Base-by-base conservation (phyloP, 2,888 invertebrate species). In the Lissocephala sabroskyi region DNA sequence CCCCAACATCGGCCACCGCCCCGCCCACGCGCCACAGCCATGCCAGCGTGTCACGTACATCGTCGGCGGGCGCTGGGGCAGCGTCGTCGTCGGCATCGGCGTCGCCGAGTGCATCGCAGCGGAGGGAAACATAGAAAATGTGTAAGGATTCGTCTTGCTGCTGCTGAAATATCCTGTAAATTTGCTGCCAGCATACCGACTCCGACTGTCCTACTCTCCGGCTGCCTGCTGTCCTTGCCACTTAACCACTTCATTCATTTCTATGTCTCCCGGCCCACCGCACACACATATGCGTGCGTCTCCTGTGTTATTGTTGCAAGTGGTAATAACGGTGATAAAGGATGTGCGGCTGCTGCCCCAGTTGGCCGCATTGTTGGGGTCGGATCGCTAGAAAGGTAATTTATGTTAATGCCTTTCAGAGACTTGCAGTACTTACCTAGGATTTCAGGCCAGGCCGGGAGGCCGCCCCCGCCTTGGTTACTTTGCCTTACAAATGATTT, bases 151-250 rank as follows among this genome's bases (percentile, higher is more conserved):
- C 79, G 60, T 76, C 71, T 57, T 67, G 73, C 61, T 76, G 71
- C 62, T 79, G 76, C 70, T 80, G 65, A 78, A 81, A 79, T 57
- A 70, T 79, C 60, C 76, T 80, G 58, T 79, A 77, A 80, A 65
- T 59, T 66, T 61, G 62, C 56, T 43, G 49, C 54, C 52, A 40
- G 53, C 28, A 39, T 17, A 16, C 29, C 13, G 14, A 58, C 54
- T 56, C 10, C 62, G 51, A 49, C 45, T 45, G 39, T 19, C 55
- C 49, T 49, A n/a, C n/a, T n/a, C n/a, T 52, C 46, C 45, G 47
- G 44, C 52, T 71, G 55, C 56, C 53, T 57, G 42, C 47, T 43
- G 46, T 42, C 18, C 41, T 42, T 16, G 52, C 78, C 65, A 62
- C 74, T 73, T 73, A 71, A 65, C 65, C 76, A 76, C 62, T 71